Percentiles rank a stretch among this genome's conserved stretches.
Conservation (phyloP, 1,140 invertebrate genomes). For the Zaprionus capensis region DNA sequence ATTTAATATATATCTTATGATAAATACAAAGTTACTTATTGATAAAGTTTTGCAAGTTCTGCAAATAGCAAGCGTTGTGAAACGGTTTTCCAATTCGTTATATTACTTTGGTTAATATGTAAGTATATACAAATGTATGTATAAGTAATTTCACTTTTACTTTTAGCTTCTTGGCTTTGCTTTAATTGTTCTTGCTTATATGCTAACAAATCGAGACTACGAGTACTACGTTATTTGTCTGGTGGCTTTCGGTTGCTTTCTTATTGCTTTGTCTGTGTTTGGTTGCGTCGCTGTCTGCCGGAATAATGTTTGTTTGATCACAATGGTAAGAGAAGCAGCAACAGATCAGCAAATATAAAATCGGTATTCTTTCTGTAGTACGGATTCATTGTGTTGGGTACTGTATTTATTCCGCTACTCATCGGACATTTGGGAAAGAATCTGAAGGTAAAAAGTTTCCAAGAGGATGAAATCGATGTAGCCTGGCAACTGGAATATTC, state of each 20-base stretch:
- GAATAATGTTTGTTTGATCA: conserved; percentile 71
- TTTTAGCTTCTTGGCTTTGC: neutral
- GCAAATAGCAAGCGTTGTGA: too few species aligned
- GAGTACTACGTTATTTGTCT: neutral
- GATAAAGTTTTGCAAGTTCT: too few species aligned
- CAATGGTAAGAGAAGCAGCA: conserved; percentile 58
- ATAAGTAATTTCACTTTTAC: neutral
- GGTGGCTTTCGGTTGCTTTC: neutral
- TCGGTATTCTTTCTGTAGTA: conserved; percentile 49
- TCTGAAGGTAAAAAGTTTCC: conserved; percentile 54
- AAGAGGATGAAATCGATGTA: conserved; percentile 49
- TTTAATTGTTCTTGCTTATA: neutral
- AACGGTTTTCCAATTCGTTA: too few species aligned
- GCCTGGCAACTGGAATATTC: conserved; percentile 45
- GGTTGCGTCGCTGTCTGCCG: conserved; percentile 77
- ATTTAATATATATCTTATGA: too few species aligned
- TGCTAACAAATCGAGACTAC: neutral
- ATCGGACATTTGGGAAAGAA: conserved; percentile 53
- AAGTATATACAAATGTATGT: too few species aligned
- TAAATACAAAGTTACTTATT: too few species aligned
- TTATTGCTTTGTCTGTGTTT: conserved; percentile 61
- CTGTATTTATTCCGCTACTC: conserved; percentile 55
- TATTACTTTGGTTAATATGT: too few species aligned
- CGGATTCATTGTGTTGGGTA: conserved; percentile 60
- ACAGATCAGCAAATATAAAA: conserved; percentile 12